These are phyloP conservation scores for Charina bottae DNA, from an alignment of 2,113 vertebrate species.

Conservation along the genomic window DNA sequence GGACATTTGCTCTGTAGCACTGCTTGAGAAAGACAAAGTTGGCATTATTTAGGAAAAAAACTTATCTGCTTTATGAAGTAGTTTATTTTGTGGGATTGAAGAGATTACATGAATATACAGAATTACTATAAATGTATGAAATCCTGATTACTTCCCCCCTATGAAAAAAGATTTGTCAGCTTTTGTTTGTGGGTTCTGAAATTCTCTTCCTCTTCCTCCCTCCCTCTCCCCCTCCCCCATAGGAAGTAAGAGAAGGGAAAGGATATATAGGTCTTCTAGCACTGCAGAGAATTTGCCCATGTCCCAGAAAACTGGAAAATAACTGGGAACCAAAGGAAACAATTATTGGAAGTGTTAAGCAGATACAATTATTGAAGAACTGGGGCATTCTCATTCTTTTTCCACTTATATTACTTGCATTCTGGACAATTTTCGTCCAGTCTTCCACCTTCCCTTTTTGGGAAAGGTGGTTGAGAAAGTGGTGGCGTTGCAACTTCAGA, in stretches of 20 bases:
- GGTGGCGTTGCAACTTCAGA: too few relatives aligned
- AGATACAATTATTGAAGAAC: constrained; percentile 31
- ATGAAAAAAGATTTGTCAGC: neutral
- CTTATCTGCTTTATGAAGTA: constrained; percentile 10
- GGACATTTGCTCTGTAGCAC: constrained; percentile 23
- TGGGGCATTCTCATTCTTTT: constrained; percentile 33
- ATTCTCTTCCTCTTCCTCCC: neutral
- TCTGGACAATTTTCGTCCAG: too few relatives aligned
- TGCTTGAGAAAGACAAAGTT: constrained; percentile 34
- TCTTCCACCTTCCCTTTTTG: too few relatives aligned
- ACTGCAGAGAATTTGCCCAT: constrained; percentile 25
- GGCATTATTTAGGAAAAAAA: neutral
- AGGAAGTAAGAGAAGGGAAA: constrained; percentile 23
- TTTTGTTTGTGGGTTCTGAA: constrained; percentile 29
- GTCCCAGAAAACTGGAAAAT: constrained; percentile 42
- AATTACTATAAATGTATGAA: constrained; percentile 8
- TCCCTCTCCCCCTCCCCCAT: neutral
- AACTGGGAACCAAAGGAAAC: constrained; percentile 23
- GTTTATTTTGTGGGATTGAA: constrained; percentile 18
- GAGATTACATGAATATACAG: constrained; percentile 3
- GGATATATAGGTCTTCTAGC: neutral
- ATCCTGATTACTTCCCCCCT: neutral
- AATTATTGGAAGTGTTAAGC: constrained; percentile 36
- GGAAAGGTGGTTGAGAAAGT: too few relatives aligned
- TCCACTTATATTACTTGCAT: constrained; percentile 44